Conservation (phyloP, 2,888 invertebrate genomes). For the Catocala sponsa region DNA sequence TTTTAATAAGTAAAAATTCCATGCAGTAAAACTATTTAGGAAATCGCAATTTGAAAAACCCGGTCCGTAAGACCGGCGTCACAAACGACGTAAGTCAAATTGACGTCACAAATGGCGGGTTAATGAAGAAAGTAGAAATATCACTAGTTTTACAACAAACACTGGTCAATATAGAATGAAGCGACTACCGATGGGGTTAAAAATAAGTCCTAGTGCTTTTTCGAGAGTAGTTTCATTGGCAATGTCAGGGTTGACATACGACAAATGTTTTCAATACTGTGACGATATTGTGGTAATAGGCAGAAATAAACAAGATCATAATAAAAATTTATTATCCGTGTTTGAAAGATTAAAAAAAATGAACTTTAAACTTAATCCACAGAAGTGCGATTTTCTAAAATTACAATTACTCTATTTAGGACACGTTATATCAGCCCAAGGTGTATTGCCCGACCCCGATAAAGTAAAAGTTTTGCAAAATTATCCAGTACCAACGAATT, state of each 20-base stretch:
- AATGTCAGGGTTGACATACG: slow-evolving; percentile 7
- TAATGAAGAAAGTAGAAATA: too few species aligned
- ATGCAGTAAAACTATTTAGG: too few species aligned
- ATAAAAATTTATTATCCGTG: neutral
- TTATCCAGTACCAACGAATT: slow-evolving; percentile 8
- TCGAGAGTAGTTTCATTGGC: slow-evolving; percentile 1
- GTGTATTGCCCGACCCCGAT: slow-evolving; percentile 8
- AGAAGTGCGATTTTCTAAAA: slow-evolving; percentile 18
- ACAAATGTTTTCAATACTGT: slow-evolving; percentile 4
- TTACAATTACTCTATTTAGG: slow-evolving; percentile 16
- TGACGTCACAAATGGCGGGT: too few species aligned
- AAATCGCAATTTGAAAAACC: too few species aligned
- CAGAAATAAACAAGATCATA: neutral
- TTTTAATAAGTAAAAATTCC: too few species aligned
- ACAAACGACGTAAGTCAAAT: too few species aligned
- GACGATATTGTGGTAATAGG: slow-evolving; percentile 5
- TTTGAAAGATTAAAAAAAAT: slow-evolving; percentile 16
- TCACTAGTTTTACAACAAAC: too few species aligned
- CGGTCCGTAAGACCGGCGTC: too few species aligned
- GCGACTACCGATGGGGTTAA: neutral
- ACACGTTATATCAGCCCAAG: slow-evolving; percentile 9
- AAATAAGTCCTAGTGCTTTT: neutral
- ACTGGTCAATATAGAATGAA: neutral
- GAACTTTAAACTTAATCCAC: slow-evolving; percentile 15
- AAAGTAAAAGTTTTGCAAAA: slow-evolving; percentile 6